Conservation (phyloP, 2,797 vertebrate species). For the Hoplostethus atlanticus region DNA sequence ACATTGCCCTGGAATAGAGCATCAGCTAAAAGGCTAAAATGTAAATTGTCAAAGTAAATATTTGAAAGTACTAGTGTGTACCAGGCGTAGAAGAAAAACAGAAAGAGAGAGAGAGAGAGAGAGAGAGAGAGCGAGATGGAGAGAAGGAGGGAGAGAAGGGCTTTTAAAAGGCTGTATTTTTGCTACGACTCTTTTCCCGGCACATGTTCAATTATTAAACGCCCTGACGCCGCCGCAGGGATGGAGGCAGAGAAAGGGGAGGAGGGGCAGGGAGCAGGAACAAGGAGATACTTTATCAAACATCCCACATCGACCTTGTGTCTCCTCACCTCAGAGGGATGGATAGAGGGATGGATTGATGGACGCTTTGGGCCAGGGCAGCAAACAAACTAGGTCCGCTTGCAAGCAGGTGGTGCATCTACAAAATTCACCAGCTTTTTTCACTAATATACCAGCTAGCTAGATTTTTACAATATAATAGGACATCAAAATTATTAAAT, state of each 20-base stretch:
- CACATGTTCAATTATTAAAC: slow-evolving; percentile 78
- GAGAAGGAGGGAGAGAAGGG: slow-evolving; percentile 21
- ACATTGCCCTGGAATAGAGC: slow-evolving; percentile 10
- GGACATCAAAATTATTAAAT: no score
- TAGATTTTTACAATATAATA: background rate
- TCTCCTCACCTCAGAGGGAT: slow-evolving; percentile 20
- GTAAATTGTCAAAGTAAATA: slow-evolving; percentile 65
- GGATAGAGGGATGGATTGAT: slow-evolving; percentile 20
- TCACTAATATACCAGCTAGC: no score
- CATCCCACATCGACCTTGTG: slow-evolving; percentile 57
- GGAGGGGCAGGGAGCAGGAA: slow-evolving; percentile 18
- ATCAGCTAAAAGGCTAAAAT: slow-evolving; percentile 35
- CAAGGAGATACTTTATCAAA: slow-evolving; percentile 52
- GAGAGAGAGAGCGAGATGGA: background rate
- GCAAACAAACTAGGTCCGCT: background rate
- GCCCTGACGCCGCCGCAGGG: slow-evolving; percentile 32
- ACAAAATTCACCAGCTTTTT: background rate
- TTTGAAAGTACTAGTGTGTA: slow-evolving; percentile 53
- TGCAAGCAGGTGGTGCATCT: background rate
- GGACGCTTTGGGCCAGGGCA: background rate
- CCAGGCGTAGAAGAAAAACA: slow-evolving; percentile 13
- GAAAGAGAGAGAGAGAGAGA: background rate
- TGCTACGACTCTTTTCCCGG: slow-evolving; percentile 45
- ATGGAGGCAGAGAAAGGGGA: slow-evolving; percentile 12
- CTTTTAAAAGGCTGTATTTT: slow-evolving; percentile 6